Conservation (phyloP, 1,140 invertebrate genomes). For the Papilio xuthus region DNA sequence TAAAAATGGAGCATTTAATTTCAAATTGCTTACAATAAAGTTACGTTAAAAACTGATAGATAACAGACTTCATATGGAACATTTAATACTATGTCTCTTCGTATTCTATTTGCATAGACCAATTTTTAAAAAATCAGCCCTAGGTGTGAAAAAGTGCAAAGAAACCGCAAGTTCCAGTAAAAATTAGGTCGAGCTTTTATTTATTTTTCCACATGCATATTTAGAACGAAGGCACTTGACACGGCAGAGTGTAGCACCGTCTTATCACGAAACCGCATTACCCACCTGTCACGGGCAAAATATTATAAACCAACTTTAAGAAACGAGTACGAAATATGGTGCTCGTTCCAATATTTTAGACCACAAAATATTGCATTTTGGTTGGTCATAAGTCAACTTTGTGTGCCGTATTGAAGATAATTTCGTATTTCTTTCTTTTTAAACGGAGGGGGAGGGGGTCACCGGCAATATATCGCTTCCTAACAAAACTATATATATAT, state of each 20-base stretch:
- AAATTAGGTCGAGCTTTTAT: slow-evolving; percentile 28
- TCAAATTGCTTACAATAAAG: no score
- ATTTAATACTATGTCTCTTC: no score
- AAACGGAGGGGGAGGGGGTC: no score
- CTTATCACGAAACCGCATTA: neutral
- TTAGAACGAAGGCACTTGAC: slow-evolving; percentile 31
- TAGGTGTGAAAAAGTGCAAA: slow-evolving; percentile 11
- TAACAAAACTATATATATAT: no score
- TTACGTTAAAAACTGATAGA: no score
- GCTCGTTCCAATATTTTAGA: neutral
- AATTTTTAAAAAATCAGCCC: neutral
- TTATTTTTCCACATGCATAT: slow-evolving; percentile 22
- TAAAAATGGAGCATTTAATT: no score
- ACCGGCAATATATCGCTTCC: no score
- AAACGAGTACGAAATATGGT: neutral
- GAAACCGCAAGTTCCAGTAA: neutral
- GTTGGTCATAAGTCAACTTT: no score
- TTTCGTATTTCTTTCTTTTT: no score
- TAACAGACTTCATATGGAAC: no score
- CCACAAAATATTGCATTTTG: no score
- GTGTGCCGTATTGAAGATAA: no score
- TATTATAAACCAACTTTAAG: neutral
- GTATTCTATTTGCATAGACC: neutral
- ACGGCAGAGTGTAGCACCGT: slow-evolving; percentile 13
- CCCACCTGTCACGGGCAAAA: neutral